Evolutionary conservation across 1,140 invertebrate species (phyloP), one percentile per base, ranked within the genome.

Genomic region (Papilio polytes): DNA sequence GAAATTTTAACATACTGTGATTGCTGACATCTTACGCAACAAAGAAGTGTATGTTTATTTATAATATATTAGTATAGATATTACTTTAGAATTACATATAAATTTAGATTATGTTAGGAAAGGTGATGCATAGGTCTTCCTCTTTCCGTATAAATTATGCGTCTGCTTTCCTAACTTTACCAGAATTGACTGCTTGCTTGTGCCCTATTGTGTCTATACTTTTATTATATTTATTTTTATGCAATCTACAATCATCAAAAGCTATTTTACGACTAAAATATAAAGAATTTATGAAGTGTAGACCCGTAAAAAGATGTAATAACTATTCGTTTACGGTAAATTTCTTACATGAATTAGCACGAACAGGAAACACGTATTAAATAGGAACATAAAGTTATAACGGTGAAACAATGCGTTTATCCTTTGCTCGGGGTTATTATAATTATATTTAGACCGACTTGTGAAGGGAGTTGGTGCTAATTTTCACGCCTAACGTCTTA

Each of bases 391-490:
- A 78, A 78, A 78, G 9, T 59, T n/a, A 22, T 10, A 2, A 12
- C 51, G 76, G 9, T 78, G 15, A 53, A 9, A 80, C 63, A 76
- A 72, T 81, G 81, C 51, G 78, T 15, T 66, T 82, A 81, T 79
- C 82, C 84, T 84, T 85, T 86, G 83, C 83, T 10, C 20, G 36
- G n/a, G 36, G 72, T 82, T 83, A 13, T 31, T 82, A 36, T 3
- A 36, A 84, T 80, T 87, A 88, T 86, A 87, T 89, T 89, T 89
- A 90, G 89, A 82, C 78, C 74, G 85, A 83, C 85, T 81, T 84
- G 51, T 83, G 85, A 85, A 56, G 15, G 74, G 20, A 26, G 48
- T 26, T 8, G 41, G 73, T 48, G 66, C 63, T 59, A 72, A 80
- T 73, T 74, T 84, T 87, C 84, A 87, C 79, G 86, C 77, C 80